Evolutionary conservation across 2,888 invertebrate genomes (phyloP), one percentile per base, ranked within the genome.

Genomic region (Caenorhabditis sulstoni): DNA sequence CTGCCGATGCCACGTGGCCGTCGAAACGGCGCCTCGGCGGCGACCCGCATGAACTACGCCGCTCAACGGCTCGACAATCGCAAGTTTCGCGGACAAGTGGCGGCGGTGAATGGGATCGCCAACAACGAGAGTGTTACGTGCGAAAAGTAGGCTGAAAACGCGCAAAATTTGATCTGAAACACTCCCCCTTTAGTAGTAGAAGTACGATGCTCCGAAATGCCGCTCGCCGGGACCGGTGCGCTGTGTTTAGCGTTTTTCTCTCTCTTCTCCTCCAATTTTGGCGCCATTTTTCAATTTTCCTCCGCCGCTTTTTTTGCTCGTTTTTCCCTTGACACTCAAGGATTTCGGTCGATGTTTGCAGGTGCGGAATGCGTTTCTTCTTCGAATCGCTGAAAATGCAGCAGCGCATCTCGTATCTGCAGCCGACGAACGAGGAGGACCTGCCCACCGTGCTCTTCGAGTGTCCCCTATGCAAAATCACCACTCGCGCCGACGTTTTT

Each of bases 341-440:
- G 39, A 44, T 52, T n/a, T 22, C 12, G 1, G 22, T 14, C 14
- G 9, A 20, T n/a, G n/a, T 44, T 78, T 74, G 18, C 64, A 75
- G 74, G 58, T 79, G 79, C 44, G 59, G 59, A 52, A 79, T 79
- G 79, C 47, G 64, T 7, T 79, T 58, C 23, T 79, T 75, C 45
- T 44, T 68, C 3, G 55, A 64, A n/a, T 66, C 70, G 16, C 49
- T 49, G 16, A 44, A 55, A 9, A 70, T 75, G 58, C 68, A 73
- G 22, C 57, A 75, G 50, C 47, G 61, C 11, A 75, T 79, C n/a
- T 61, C 65, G 5, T 79, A 79, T 20, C 37, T 70, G 7, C 41
- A 39, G 7, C 61, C 75, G 0, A 14, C 12, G 1, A 45, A 67
- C n/a, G 57, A 70, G 47, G 62, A 74, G 57, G 50, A 59, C 2